Percentiles rank a stretch among this genome's conserved stretches.
Conservation (phyloP, 2,888 invertebrate genomes). For the Lordiphosa andalusiaca region DNA sequence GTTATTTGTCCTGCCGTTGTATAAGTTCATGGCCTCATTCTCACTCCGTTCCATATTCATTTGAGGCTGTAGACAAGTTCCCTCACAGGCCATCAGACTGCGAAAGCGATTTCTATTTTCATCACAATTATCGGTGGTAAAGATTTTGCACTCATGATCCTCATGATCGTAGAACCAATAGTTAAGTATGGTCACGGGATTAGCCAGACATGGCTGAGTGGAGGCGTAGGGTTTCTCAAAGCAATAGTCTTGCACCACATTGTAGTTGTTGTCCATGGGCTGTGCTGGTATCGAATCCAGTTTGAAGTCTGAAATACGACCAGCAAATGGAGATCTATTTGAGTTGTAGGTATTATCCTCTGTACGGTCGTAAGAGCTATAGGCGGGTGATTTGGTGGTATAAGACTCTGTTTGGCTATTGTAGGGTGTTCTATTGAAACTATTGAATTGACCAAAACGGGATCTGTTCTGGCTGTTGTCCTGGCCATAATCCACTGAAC, state of each 20-base stretch:
- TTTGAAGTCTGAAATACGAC: slow-evolving; percentile 9
- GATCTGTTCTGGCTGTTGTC: neutral
- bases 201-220: slow-evolving; percentile 46
- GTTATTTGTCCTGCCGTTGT: slow-evolving; percentile 9
- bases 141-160: slow-evolving; percentile 67
- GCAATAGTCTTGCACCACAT: slow-evolving; percentile 65
- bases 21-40: slow-evolving; percentile 25
- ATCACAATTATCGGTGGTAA: slow-evolving; percentile 75
- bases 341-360: slow-evolving; percentile 7
- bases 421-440: slow-evolving; percentile 5
- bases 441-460: neutral
- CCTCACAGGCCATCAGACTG: slow-evolving; percentile 63
- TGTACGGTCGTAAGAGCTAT: neutral
- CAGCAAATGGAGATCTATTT: neutral
- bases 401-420: neutral
- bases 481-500: no score
- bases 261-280: slow-evolving; percentile 32
- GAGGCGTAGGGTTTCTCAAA: slow-evolving; percentile 58
- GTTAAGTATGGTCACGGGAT: slow-evolving; percentile 51
- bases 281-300: slow-evolving; percentile 15
- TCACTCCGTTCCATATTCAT: slow-evolving; percentile 44
- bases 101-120: slow-evolving; percentile 69
- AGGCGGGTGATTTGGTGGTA: no score
- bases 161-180: slow-evolving; percentile 76
- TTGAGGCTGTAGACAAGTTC: slow-evolving; percentile 55